These are phyloP conservation scores for Amiota communis DNA, from an alignment of 2,888 invertebrate species.

Conservation along the genomic window DNA sequence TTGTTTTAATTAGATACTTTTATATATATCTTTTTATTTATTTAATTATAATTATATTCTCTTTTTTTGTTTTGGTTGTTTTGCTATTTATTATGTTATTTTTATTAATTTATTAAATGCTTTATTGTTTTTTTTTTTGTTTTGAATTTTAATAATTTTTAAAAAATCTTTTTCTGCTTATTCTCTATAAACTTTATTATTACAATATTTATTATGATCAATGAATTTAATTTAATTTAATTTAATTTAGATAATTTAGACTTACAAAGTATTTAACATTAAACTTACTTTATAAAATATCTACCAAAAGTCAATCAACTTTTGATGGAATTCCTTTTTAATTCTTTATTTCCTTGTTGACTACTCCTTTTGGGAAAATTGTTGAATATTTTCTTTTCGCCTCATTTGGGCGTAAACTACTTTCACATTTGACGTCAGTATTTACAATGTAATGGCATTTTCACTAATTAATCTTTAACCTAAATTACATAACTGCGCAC, in stretches of 20 bases:
- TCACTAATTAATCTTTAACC: slow-evolving; percentile 64
- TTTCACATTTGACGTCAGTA: slow-evolving; percentile 35
- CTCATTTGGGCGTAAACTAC: neutral
- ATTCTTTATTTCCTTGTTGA: slow-evolving; percentile 25
- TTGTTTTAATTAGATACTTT: neutral
- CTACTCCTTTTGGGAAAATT: neutral
- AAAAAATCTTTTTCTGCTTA: slow-evolving; percentile 17
- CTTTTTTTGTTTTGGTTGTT: slow-evolving; percentile 26
- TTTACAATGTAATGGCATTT: slow-evolving; percentile 54
- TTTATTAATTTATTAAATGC: slow-evolving; percentile 18
- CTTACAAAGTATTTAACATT: slow-evolving; percentile 47
- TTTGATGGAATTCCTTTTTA: slow-evolving; percentile 37
- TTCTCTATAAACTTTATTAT: slow-evolving; percentile 26
- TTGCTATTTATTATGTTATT: slow-evolving; percentile 22
- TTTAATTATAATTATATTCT: slow-evolving; percentile 35
- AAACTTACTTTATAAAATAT: slow-evolving; percentile 54
- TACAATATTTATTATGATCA: slow-evolving; percentile 19
- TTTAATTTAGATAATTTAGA: slow-evolving; percentile 27
- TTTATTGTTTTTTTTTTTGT: neutral
- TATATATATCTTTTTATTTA: slow-evolving; percentile 43
- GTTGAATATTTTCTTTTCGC: neutral
- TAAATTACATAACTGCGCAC: slow-evolving; percentile 63
- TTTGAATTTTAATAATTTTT: slow-evolving; percentile 4
- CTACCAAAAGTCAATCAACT: neutral
- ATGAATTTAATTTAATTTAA: slow-evolving; percentile 25